Conservation (phyloP, 35 echinoderm and acorn worm species). For the Acanthaster planci region DNA sequence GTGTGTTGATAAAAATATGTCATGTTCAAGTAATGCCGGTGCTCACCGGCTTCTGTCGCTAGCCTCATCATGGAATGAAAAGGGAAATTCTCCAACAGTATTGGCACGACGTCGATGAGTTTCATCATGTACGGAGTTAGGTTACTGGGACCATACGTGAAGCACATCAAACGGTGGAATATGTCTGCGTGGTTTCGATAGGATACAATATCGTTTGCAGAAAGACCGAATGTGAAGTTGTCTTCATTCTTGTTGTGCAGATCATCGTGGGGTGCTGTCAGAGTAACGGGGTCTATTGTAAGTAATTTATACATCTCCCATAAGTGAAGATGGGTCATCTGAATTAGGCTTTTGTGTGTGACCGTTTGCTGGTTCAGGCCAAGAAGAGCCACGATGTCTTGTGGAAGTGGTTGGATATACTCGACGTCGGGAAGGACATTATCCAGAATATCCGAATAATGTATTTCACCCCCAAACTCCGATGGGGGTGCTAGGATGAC, state of each 20-base stretch:
- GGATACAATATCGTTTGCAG: neutral
- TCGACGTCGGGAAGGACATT: slow-evolving; percentile 24
- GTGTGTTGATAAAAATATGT: too few species aligned
- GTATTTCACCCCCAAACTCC: slow-evolving; percentile 22
- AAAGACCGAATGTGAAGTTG: slow-evolving; percentile 38
- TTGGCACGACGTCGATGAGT: too few species aligned
- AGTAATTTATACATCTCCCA: slow-evolving; percentile 30
- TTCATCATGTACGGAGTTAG: too few species aligned
- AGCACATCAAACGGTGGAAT: slow-evolving; percentile 42
- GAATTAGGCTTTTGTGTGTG: neutral
- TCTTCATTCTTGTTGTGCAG: neutral
- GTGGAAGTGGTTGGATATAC: neutral
- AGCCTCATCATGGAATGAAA: too few species aligned
- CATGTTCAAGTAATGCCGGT: too few species aligned
- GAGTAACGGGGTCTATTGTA: neutral
- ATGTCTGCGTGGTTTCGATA: slow-evolving; percentile 31
- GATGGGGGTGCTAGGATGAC: slow-evolving; percentile 48
- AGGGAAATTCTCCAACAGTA: too few species aligned
- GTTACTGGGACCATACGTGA: too few species aligned
- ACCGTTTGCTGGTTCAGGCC: neutral
- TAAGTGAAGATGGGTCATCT: neutral
- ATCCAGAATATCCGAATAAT: slow-evolving; percentile 1
- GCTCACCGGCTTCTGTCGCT: too few species aligned
- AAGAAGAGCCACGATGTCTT: too few species aligned
- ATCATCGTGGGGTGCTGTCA: neutral